Conservation (phyloP, 2,113 vertebrate genomes). For the Xiphophorus hellerii region DNA sequence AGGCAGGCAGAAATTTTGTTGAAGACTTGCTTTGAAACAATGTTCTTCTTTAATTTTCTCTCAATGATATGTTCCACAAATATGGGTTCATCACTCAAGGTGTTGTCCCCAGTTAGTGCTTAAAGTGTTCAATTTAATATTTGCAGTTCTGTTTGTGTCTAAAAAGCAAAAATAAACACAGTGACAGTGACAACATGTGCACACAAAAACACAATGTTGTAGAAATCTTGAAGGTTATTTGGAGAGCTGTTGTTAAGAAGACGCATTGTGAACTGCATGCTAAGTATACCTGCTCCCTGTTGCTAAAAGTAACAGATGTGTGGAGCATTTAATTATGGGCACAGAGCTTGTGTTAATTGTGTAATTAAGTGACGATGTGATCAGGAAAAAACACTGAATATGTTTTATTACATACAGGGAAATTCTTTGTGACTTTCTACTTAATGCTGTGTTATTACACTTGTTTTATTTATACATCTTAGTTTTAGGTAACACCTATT, state of each 20-base stretch:
- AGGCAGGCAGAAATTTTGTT: background rate
- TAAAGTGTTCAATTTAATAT: conserved; percentile 1
- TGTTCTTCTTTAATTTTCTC: background rate
- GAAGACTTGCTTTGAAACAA: background rate
- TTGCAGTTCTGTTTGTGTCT: conserved; percentile 21
- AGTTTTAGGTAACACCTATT: background rate
- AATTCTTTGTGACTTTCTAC: background rate
- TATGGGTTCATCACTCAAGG: background rate
- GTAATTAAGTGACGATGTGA: conserved; percentile 43
- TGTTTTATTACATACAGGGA: conserved; percentile 30
- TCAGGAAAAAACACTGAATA: conserved; percentile 26
- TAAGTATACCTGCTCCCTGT: conserved; percentile 28
- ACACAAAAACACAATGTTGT: background rate
- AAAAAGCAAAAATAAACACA: conserved; percentile 33
- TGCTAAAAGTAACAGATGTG: conserved; percentile 39
- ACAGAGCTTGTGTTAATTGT: conserved; percentile 34
- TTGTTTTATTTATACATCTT: background rate
- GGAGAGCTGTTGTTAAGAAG: conserved; percentile 30
- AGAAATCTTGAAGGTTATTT: conserved; percentile 33
- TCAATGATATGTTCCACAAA: background rate
- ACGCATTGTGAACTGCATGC: conserved; percentile 35
- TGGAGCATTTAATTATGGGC: conserved; percentile 26
- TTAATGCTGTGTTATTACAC: background rate
- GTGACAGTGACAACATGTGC: conserved; percentile 5
- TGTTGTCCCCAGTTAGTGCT: background rate